Percentiles rank a stretch among this genome's conserved stretches.
These are phyloP conservation scores for Tenrec ecaudatus DNA, from an alignment of 2,113 vertebrate species.

Conservation along the genomic window DNA sequence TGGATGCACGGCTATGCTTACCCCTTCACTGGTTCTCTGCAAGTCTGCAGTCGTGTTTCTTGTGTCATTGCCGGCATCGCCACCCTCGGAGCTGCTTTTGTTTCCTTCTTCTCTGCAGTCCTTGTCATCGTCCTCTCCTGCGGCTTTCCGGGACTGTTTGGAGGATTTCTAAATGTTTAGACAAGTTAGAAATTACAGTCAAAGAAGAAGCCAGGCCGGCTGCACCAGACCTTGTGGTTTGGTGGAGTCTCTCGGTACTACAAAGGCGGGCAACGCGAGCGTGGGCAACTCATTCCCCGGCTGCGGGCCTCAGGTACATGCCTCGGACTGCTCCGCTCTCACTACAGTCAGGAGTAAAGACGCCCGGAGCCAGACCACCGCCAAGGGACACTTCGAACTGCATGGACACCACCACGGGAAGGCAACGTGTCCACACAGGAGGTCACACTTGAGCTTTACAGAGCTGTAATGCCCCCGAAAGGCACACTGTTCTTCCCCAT, in stretches of 20 bases:
- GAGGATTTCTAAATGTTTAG: conserved; percentile 91
- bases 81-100: conserved; percentile 95
- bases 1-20: conserved; percentile 74
- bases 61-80: conserved; percentile 94
- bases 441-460: not conserved
- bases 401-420: not conserved
- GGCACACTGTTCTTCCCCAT: not conserved
- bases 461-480: not conserved
- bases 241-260: not conserved
- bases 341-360: not conserved
- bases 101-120: conserved; percentile 97
- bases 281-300: not conserved
- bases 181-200: conserved; percentile 71
- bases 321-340: no score
- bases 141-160: conserved; percentile 95
- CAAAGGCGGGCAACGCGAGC: not conserved
- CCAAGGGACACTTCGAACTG: not conserved
- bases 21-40: conserved; percentile 95
- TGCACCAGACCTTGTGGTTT: not conserved
- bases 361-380: not conserved
- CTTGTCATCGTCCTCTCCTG: conserved; percentile 94
- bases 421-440: not conserved
- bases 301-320: no score
- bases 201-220: not conserved
- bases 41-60: conserved; percentile 93